A percentile compares a stretch with the other conserved stretches of the same genome.
Evolutionary conservation across 2,113 vertebrate species (phyloP).

Genomic region (Embiotoca jacksoni): DNA sequence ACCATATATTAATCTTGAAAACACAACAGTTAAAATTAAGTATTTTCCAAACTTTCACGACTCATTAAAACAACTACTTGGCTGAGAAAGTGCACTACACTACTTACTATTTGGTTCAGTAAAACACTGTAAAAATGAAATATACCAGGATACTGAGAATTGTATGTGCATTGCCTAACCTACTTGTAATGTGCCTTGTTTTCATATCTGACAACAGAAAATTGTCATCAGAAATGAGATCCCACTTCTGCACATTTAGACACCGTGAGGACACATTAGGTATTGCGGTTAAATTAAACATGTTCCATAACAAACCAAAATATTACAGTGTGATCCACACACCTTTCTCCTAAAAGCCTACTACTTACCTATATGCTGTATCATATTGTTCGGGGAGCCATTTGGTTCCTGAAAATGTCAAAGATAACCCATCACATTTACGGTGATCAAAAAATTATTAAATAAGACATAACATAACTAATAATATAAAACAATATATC

Average conservation of each 20-base stretch:
- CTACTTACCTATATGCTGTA: slow-evolving; percentile 86
- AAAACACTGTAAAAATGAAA: too few species aligned
- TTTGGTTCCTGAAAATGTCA: slow-evolving; percentile 86
- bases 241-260: too few species aligned
- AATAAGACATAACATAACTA: too few species aligned
- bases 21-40: too few species aligned
- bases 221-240: background rate
- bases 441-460: background rate
- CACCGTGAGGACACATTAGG: background rate
- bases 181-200: background rate
- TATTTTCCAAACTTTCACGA: too few species aligned
- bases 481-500: too few species aligned
- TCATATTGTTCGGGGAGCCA: slow-evolving; percentile 86
- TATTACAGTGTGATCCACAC: background rate
- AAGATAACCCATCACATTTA: background rate
- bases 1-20: too few species aligned
- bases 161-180: background rate
- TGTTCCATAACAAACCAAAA: background rate
- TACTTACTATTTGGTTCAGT: too few species aligned
- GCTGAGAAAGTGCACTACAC: too few species aligned
- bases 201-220: background rate
- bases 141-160: background rate
- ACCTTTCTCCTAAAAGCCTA: slow-evolving; percentile 32
- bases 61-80: too few species aligned
- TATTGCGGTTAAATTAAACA: background rate